Evolutionary conservation across 2,888 invertebrate species (phyloP), one percentile per base, ranked within the genome.

Genomic region (Blastobasis lacticolella): DNA sequence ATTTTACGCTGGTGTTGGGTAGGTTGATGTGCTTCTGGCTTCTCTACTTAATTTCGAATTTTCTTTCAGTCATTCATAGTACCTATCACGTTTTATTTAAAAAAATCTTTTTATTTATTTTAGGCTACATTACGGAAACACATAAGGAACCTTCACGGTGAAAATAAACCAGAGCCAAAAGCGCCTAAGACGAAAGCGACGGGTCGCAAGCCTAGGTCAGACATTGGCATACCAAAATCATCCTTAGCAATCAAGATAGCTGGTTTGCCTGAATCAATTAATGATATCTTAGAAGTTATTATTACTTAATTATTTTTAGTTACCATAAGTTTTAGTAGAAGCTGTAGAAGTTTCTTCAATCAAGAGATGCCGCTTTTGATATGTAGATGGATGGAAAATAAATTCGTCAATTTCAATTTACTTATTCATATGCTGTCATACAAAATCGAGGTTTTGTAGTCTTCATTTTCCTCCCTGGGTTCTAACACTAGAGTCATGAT

Each of bases 181-280:
- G 51, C 48, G 40, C 62, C 62, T 37, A 75, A 75, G 58, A 71
- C 70, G 1, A 65, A 63, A 57, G 61, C 67, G 42, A 67, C 69
- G 9, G 73, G 76, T 9, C 75, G 85, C n/a, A 78, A 76, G 58
- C 64, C 69, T 52, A 73, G 87, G 59, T 78, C 75, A 53, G 87
- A 87, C 54, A 67, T 66, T 54, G 78, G 79, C 6, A 61, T 57
- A 6, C 56, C 71, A 1, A 83, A 72, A 72, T 52, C 60, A 41
- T 72, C 74, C n/a, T 75, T 75, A 10, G 85, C 81, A 8, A 59
- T 78, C 2, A 81, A 74, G 63, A 56, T 87, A 50, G 72, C 85
- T 46, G 87, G 87, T 38, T 58, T 70, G 23, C 23, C 23, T 23
- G 23, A 23, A 23, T 23, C 23, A 3, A 23, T 23, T 23, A 23